Base-by-base conservation (phyloP, 1,140 invertebrate genomes). In the Myzus persicae region DNA sequence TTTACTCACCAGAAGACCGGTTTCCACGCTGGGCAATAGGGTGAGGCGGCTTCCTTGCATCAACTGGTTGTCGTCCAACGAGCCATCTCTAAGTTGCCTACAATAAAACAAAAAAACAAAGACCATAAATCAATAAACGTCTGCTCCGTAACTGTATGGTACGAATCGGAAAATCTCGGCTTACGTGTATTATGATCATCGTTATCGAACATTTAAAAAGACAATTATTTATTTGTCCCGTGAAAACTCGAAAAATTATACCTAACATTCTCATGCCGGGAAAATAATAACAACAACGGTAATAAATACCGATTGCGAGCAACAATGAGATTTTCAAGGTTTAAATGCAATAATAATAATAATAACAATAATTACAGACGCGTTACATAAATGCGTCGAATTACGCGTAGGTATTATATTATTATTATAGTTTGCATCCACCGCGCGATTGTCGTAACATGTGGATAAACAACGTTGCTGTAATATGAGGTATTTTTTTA, bases 11-110 rank as follows among this genome's bases (percentile, higher is more conserved):
- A 98, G 96, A 94, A 99, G 96, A 95, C 98, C 98, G 94, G 98
- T 99, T 96, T 99, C 98, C 92, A 99, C 98, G 95, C 97, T 98
- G 90, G 98, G 98, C 94, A 99, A 96, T 94, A 99, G 96, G 94
- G 98, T 98, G 94, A 99, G 96, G 94, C 97, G 97, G 94, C 98
- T 97, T 93, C 98, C 98, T 95, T 99, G 97, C 95, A 97, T 96
- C 93, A 99, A 96, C 94, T 97, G 97, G 95, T 99, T 98, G 95
- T 99, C 98, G 95, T 97, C 96, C 81, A 99, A 96, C 93, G 97
- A 98, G 85, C 98, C 98, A 94, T 98, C 97, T 94, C 97, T 97
- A 94, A 99, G 96, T 96, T 98, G 97, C 95, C 98, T 99, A 95
- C 95, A 95, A 94, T 94, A 93, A 94, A 94, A 38, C 54, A 81